Evolutionary conservation across 1,140 invertebrate species (phyloP).

Genomic region (Zaprionus inermis): DNA sequence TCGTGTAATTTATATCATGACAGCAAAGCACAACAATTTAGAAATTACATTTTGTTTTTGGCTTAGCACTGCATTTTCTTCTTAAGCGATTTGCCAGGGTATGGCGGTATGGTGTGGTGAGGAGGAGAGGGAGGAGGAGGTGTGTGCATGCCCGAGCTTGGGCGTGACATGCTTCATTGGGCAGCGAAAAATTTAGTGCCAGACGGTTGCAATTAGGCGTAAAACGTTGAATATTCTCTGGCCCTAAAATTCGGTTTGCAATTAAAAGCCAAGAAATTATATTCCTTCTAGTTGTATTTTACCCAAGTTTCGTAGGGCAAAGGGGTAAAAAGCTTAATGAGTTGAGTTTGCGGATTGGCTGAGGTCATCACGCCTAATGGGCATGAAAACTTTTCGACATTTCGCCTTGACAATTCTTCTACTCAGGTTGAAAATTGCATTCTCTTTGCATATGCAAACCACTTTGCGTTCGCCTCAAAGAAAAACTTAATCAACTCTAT

Average conservation of each 20-base stretch:
- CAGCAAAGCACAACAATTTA: constrained; percentile 61
- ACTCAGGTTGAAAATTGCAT: neutral
- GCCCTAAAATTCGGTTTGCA: constrained; percentile 53
- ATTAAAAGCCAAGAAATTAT: constrained; percentile 64
- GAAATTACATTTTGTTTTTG: constrained; percentile 65
- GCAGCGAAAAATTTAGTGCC: constrained; percentile 51
- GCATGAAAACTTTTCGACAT: constrained; percentile 8
- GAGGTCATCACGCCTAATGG: constrained; percentile 13
- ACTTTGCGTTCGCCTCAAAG: neutral
- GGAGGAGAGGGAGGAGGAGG: neutral
- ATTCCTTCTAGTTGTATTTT: constrained; percentile 25
- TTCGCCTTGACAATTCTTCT: neutral
- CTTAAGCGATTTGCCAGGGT: neutral
- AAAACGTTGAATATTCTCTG: constrained; percentile 64
- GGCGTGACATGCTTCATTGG: constrained; percentile 62
- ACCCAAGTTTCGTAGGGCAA: neutral
- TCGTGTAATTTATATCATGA: no score
- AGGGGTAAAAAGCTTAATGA: constrained; percentile 43
- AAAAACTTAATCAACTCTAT: neutral
- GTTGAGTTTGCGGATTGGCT: neutral
- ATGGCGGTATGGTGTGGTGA: no score
- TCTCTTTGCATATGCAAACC: neutral
- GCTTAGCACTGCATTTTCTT: constrained; percentile 46
- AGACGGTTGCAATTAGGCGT: constrained; percentile 66
- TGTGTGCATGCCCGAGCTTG: neutral